These are phyloP conservation scores for Drosophila demipolita DNA, from an alignment of 2,888 invertebrate genomes.

Conservation along the genomic window DNA sequence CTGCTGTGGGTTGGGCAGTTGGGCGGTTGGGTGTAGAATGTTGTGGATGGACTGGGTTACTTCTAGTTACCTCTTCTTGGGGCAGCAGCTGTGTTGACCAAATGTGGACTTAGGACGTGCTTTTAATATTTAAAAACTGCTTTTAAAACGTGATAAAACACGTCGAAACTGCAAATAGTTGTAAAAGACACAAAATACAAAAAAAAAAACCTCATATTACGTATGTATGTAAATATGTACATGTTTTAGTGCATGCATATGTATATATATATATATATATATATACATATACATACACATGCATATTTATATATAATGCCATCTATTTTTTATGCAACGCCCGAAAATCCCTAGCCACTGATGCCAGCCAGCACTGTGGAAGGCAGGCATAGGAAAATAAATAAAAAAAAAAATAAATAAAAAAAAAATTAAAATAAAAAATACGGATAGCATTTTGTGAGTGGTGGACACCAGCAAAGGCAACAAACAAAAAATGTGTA, in stretches of 20 bases:
- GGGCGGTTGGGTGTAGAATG: not conserved
- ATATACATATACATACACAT: not conserved
- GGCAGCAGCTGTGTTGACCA: constrained; percentile 68
- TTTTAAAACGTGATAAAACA: constrained; percentile 83
- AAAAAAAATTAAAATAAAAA: constrained; percentile 15
- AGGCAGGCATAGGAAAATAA: constrained; percentile 19
- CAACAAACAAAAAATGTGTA: constrained; percentile 60
- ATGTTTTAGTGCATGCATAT: not conserved
- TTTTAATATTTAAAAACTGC: constrained; percentile 83
- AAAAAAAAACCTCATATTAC: constrained; percentile 17
- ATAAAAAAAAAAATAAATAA: constrained; percentile 12
- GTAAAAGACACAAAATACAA: constrained; percentile 23
- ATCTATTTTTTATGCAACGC: constrained; percentile 42
- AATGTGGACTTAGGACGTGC: constrained; percentile 82
- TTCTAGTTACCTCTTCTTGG: constrained; percentile 13
- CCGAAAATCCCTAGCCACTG: constrained; percentile 61
- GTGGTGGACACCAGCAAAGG: constrained; percentile 50
- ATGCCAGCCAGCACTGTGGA: constrained; percentile 20
- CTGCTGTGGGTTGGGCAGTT: constrained; percentile 5
- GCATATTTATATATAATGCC: constrained; percentile 5
- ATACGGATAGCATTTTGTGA: constrained; percentile 29
- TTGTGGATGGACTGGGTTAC: not conserved
- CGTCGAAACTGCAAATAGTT: constrained; percentile 73
- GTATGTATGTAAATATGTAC: constrained; percentile 14
- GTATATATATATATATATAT: constrained; percentile 4